These are phyloP conservation scores for Galeruca laticollis DNA, from an alignment of 2,888 invertebrate genomes.

Conservation along the genomic window DNA sequence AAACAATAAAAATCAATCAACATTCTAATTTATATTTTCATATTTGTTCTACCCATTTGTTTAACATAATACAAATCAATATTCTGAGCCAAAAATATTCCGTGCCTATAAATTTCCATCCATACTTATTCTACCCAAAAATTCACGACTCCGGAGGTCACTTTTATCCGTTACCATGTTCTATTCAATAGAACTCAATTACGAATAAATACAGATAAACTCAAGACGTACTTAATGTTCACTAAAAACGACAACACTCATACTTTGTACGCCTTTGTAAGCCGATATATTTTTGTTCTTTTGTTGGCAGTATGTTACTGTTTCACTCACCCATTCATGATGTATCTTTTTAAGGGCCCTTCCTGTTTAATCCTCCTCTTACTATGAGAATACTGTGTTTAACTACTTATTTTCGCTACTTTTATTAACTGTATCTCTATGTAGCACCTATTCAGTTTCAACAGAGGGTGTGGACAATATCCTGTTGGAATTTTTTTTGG, in stretches of 20 bases:
- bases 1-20: too few relatives aligned
- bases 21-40: too few relatives aligned
- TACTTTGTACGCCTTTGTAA: slow-evolving; percentile 46
- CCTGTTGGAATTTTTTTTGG: slow-evolving; percentile 33
- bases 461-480: slow-evolving; percentile 43
- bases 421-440: slow-evolving; percentile 50
- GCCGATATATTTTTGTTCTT: slow-evolving; percentile 49
- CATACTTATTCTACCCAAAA: background rate
- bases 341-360: slow-evolving; percentile 45
- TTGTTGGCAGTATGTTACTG: slow-evolving; percentile 51
- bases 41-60: too few relatives aligned
- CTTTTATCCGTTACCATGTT: background rate
- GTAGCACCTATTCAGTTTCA: slow-evolving; percentile 42
- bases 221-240: slow-evolving; percentile 39
- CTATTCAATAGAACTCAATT: slow-evolving; percentile 41
- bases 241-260: slow-evolving; percentile 42
- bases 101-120: too few relatives aligned
- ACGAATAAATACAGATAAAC: slow-evolving; percentile 37
- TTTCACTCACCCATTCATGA: slow-evolving; percentile 47
- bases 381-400: slow-evolving; percentile 55
- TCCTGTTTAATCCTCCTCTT: slow-evolving; percentile 55
- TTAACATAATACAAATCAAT: too few relatives aligned
- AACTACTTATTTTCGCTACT: slow-evolving; percentile 51
- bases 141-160: slow-evolving; percentile 4
- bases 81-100: too few relatives aligned